Base-by-base conservation (phyloP, 2,888 invertebrate species). In the Poecilus cupreus region DNA sequence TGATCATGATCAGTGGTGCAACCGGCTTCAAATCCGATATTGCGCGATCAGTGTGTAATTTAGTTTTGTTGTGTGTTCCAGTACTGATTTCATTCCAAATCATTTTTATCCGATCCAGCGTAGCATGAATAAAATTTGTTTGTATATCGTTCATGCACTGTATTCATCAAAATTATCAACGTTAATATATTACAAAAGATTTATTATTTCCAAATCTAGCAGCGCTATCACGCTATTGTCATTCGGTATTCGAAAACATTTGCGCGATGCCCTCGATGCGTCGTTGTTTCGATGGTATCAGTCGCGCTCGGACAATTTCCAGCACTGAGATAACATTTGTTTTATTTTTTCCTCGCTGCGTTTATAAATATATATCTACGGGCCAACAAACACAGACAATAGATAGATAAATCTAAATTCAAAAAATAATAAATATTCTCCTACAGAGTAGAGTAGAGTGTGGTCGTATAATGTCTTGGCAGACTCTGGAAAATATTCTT, bases 361-460 rank as follows among this genome's bases (percentile, higher is more conserved):
- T 46, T 72, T 72, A 72, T 72, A 46, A 72, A 46, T 72, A 72
- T 72, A 75, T 18, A 68, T 68, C 68, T 68, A 51, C 75, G 49
- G 75, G 51, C 54, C 60, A 43, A 46, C 77, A 77, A 64, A 39
- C 60, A 77, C 64, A 77, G 46, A 77, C 77, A 77, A 77, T 77
- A 64, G 60, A 77, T 43, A 77, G 60, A 77, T 77, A 77, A 77
- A 77, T 77, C 77, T 77, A 77, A 64, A 77, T 77, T 77, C 64
- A 64, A 60, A 76, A 77, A 64, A 77, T 77, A 60, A 77, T 77
- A 77, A 77, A 77, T 77, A 77, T 64, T 77, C 64, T 54, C 43
- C 32, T 46, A 13, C 43, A n/a, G 4, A n/a, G n/a, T n/a, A n/a
- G n/a, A n/a, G n/a, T n/a, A 13, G 51, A 16, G 60, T 60, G 32